Evolutionary conservation across 1,140 invertebrate genomes (phyloP).

Genomic region (Trissolcus basalis): DNA sequence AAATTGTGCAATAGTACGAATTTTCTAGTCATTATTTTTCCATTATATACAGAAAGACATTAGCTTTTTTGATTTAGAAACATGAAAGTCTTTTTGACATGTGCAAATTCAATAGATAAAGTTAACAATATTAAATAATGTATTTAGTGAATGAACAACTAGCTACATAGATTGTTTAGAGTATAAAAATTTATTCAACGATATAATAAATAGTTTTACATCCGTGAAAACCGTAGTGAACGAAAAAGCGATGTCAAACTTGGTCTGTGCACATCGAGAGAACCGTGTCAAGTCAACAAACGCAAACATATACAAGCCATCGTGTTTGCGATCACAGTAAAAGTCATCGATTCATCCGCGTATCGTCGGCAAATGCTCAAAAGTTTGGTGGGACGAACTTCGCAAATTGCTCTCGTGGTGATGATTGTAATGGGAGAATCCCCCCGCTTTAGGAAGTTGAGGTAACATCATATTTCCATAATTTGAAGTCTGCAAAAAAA

Average conservation of each 20-base stretch:
- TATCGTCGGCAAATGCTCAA: slow-evolving; percentile 84
- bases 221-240: slow-evolving; percentile 37
- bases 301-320: not conserved
- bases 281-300: slow-evolving; percentile 10
- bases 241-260: slow-evolving; percentile 21
- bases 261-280: slow-evolving; percentile 9
- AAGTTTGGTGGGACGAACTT: slow-evolving; percentile 76
- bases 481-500: slow-evolving; percentile 75
- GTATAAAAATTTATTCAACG: slow-evolving; percentile 51
- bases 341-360: slow-evolving; percentile 75
- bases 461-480: slow-evolving; percentile 80
- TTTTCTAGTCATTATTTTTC: no score
- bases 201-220: slow-evolving; percentile 42
- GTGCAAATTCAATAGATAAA: not conserved
- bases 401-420: slow-evolving; percentile 71
- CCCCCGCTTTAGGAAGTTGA: slow-evolving; percentile 77
- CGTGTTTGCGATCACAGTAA: slow-evolving; percentile 60
- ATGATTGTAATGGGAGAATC: slow-evolving; percentile 63
- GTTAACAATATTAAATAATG: no score
- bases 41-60: no score
- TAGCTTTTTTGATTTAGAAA: no score
- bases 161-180: not conserved
- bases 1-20: no score
- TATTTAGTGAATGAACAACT: no score
- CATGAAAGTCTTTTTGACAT: no score